A percentile compares a stretch with the other conserved stretches of the same genome.
Conservation (phyloP, 2,797 vertebrate species). For the Antrozous pallidus region DNA sequence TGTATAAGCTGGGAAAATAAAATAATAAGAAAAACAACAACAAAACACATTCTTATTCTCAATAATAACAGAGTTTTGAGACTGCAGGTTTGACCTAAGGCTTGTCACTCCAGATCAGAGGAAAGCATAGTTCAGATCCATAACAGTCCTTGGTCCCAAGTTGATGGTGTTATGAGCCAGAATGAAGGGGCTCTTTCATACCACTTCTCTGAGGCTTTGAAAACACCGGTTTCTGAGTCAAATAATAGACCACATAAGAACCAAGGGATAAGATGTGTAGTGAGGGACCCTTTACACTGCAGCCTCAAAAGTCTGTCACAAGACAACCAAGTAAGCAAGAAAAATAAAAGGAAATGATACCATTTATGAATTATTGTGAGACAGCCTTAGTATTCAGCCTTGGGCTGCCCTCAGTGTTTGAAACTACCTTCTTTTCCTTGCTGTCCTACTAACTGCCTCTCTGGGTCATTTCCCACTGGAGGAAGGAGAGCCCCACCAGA, state of each 20-base stretch:
- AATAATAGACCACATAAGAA: neutral
- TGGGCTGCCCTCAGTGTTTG: neutral
- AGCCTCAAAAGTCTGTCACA: neutral
- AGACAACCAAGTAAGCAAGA: neutral
- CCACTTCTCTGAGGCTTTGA: neutral
- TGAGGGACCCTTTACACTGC: neutral
- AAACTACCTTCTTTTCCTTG: neutral
- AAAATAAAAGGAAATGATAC: neutral
- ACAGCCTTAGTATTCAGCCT: neutral
- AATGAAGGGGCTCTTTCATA: neutral
- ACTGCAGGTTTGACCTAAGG: neutral
- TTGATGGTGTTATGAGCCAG: neutral
- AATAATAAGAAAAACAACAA: neutral
- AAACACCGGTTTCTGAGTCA: neutral
- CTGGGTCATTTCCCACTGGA: neutral
- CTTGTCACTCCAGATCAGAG: neutral
- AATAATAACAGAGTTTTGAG: neutral
- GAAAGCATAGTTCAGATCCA: neutral
- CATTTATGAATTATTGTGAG: neutral
- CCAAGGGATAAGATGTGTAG: neutral
- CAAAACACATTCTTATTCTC: neutral
- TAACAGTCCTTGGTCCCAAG: neutral
- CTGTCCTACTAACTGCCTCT: neutral
- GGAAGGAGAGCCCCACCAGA: neutral
- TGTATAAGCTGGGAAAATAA: neutral